Evolutionary conservation across 2,113 vertebrate genomes (phyloP).

Genomic region (Buteo buteo): DNA sequence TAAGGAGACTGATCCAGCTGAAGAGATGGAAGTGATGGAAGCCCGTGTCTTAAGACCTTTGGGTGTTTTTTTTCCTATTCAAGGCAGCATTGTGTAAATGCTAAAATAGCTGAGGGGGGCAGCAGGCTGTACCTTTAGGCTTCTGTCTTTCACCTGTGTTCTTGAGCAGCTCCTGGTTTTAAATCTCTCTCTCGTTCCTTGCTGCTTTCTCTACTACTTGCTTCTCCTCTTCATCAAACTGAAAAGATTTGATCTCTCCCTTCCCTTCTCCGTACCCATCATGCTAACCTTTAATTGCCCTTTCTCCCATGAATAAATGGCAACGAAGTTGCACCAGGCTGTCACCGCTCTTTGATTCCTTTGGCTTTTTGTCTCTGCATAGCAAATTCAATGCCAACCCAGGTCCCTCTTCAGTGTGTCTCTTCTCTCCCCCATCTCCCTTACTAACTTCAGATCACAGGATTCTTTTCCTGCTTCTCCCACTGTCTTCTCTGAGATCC

Average conservation of each 20-base stretch:
- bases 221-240: background rate
- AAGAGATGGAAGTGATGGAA: background rate
- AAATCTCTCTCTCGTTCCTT: background rate
- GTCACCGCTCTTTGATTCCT: background rate
- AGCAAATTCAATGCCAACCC: background rate
- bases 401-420: background rate
- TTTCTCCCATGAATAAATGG: background rate
- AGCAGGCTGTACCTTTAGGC: background rate
- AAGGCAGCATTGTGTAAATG: background rate
- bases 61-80: background rate
- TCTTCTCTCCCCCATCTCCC: accelerated
- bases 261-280: background rate
- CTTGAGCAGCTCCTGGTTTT: background rate
- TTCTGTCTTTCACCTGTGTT: background rate
- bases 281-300: background rate
- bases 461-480: background rate
- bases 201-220: background rate
- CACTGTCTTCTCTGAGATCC: background rate
- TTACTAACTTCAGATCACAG: background rate
- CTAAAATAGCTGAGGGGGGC: background rate
- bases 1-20: background rate
- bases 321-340: background rate
- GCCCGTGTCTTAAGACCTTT: background rate
- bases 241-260: background rate
- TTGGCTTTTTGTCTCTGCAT: background rate